phyloP scores from a whole-genome alignment of 2,888 invertebrate species.

The Drosophila leonis region DNA sequence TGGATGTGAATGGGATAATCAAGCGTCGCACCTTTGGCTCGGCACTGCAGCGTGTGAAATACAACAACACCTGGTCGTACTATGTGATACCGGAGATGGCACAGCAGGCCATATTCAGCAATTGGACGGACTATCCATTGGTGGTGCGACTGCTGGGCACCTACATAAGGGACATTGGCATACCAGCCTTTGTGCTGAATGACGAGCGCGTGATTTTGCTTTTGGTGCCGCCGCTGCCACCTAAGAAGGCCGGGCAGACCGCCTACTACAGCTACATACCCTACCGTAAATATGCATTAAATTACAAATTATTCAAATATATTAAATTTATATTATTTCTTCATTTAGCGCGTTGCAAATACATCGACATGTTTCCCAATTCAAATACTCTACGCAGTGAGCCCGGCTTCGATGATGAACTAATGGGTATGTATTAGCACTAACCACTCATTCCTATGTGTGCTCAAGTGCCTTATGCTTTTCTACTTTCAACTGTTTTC shows the following conservation, averaged over 20 bases:
- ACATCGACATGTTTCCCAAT: constrained; percentile 88
- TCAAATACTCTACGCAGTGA: constrained; percentile 86
- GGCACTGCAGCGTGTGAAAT: constrained; percentile 74
- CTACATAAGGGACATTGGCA: constrained; percentile 82
- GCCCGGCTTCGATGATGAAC: constrained; percentile 86
- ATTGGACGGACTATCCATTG: constrained; percentile 82
- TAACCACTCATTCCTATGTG: too few species aligned
- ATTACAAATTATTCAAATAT: neutral
- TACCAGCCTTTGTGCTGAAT: constrained; percentile 82
- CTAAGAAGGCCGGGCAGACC: constrained; percentile 71
- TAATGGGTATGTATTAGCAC: constrained; percentile 86
- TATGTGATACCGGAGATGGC: constrained; percentile 84
- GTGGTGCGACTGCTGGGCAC: constrained; percentile 82
- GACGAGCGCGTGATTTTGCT: constrained; percentile 79
- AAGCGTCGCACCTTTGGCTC: constrained; percentile 71
- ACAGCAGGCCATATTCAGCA: constrained; percentile 81
- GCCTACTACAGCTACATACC: constrained; percentile 83
- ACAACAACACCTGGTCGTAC: constrained; percentile 81
- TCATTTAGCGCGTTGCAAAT: constrained; percentile 87
- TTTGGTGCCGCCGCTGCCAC: constrained; percentile 83
- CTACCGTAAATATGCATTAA: constrained; percentile 65
- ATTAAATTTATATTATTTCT: neutral
- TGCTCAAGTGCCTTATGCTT: neutral
- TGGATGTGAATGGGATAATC: constrained; percentile 73
- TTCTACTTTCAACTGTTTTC: neutral